phyloP scores from a whole-genome alignment of 2,113 vertebrate species.

The Corapipo altera region DNA sequence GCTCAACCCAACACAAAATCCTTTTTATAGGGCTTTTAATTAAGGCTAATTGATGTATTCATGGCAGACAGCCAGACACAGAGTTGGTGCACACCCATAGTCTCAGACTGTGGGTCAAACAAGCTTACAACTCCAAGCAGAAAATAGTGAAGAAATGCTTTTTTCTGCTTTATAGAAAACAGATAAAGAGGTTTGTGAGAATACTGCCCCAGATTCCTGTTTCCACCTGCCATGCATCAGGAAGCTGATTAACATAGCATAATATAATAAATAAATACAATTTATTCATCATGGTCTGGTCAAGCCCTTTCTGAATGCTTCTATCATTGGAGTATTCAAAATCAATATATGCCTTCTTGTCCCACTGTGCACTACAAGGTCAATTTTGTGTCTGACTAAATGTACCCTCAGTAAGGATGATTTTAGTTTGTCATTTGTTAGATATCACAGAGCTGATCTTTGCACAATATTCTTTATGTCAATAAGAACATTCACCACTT shows the following conservation, averaged over 20 bases:
- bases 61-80: neutral
- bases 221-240: neutral
- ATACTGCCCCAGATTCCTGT: neutral
- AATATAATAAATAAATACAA: neutral
- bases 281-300: neutral
- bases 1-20: neutral
- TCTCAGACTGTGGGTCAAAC: neutral
- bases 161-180: neutral
- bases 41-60: slow-evolving; percentile 1
- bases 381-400: slow-evolving; percentile 30
- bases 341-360: slow-evolving; percentile 6
- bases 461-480: slow-evolving; percentile 5
- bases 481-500: neutral
- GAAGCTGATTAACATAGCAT: neutral
- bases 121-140: neutral
- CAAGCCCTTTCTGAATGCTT: neutral
- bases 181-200: neutral
- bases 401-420: neutral
- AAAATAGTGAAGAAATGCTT: neutral
- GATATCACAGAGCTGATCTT: neutral
- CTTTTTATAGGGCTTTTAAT: slow-evolving; percentile 39
- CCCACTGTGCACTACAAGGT: neutral
- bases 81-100: neutral
- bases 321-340: neutral
- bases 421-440: slow-evolving; percentile 29